Conservation (phyloP, 1,140 invertebrate genomes). For the Penaeus japonicus region DNA sequence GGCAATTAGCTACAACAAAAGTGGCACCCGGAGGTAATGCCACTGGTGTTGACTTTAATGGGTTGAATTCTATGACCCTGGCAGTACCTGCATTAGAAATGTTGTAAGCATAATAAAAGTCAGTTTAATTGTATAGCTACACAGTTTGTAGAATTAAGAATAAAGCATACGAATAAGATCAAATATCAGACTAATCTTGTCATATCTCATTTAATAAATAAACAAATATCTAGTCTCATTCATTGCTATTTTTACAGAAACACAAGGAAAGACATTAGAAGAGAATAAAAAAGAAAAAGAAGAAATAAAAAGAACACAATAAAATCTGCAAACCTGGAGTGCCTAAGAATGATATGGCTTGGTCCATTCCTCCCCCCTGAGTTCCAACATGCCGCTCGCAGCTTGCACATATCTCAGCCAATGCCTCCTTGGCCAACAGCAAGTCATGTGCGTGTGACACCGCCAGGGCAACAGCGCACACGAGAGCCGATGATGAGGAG, state of each 20-base stretch:
- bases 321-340: conserved; percentile 72
- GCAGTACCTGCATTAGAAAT: conserved; percentile 72
- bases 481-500: conserved; percentile 96
- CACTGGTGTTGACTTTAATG: conserved; percentile 81
- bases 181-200: too few relatives aligned
- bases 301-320: not conserved
- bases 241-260: not conserved
- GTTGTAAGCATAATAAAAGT: not conserved
- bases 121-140: too few relatives aligned
- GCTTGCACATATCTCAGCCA: conserved; percentile 86
- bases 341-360: conserved; percentile 95
- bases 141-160: too few relatives aligned
- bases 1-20: conserved; percentile 94
- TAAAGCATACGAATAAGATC: not conserved
- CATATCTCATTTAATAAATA: not conserved
- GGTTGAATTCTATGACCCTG: conserved; percentile 94
- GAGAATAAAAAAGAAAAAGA: not conserved
- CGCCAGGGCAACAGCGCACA: conserved; percentile 85
- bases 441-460: conserved; percentile 57
- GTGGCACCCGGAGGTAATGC: conserved; percentile 79
- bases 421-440: conserved; percentile 73
- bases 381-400: conserved; percentile 94
- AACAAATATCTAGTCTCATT: not conserved
- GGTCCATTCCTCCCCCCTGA: conserved; percentile 98
- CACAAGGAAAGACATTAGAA: not conserved